Evolutionary conservation across 1,140 invertebrate species (phyloP).

Genomic region (Camponotus vicinus): DNA sequence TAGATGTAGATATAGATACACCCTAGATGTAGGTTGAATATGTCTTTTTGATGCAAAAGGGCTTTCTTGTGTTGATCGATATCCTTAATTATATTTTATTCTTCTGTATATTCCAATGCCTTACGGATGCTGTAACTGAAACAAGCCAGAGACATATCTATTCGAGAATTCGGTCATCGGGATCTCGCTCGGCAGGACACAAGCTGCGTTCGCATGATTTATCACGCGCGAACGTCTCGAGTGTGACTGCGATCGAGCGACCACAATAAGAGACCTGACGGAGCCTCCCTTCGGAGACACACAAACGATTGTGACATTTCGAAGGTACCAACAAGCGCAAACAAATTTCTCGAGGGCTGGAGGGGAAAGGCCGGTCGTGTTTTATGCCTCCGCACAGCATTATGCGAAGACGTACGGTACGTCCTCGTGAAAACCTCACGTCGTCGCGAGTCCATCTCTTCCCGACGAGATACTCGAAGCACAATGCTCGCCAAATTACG

Average conservation of each 20-base stretch:
- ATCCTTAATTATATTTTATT: too few species aligned
- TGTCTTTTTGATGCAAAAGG: too few species aligned
- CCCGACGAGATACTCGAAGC: slow-evolving; percentile 70
- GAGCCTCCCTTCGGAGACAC: background rate
- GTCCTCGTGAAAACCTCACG: slow-evolving; percentile 53
- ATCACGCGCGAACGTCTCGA: slow-evolving; percentile 42
- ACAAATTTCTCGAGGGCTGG: slow-evolving; percentile 72
- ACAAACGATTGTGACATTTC: slow-evolving; percentile 57
- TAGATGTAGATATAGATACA: too few species aligned
- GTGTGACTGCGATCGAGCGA: slow-evolving; percentile 27
- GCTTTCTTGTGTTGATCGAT: too few species aligned
- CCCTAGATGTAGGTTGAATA: too few species aligned
- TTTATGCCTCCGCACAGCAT: slow-evolving; percentile 28
- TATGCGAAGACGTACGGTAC: slow-evolving; percentile 43
- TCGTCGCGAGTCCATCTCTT: slow-evolving; percentile 70
- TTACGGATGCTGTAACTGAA: background rate
- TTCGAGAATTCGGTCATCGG: background rate
- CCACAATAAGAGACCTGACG: slow-evolving; percentile 49
- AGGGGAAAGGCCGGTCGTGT: slow-evolving; percentile 7
- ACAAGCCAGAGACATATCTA: background rate
- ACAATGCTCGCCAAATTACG: slow-evolving; percentile 84
- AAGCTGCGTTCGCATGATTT: slow-evolving; percentile 41
- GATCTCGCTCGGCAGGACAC: background rate
- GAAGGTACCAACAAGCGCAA: slow-evolving; percentile 74
- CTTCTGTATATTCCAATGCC: background rate